Conservation (phyloP, 1,140 invertebrate genomes). For the Sesamia nonagrioides region DNA sequence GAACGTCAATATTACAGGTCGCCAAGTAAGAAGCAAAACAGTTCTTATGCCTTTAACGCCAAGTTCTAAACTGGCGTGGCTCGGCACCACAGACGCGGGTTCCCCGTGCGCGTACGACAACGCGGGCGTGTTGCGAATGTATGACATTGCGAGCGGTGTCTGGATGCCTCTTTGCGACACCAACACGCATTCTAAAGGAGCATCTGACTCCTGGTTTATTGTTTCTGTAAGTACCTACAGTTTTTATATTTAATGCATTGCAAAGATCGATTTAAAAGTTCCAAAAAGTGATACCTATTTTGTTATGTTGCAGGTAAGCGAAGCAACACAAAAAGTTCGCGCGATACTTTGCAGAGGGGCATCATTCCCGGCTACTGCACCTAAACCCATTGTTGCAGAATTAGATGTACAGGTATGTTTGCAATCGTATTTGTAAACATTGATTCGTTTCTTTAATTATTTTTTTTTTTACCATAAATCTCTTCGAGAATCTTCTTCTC, state of each 20-base stretch:
- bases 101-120: conserved; percentile 91
- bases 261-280: neutral
- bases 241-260: no score
- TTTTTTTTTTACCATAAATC: no score
- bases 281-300: neutral
- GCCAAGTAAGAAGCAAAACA: conserved; percentile 85
- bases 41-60: conserved; percentile 91
- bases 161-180: conserved; percentile 95
- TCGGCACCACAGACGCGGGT: conserved; percentile 93
- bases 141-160: conserved; percentile 88
- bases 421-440: neutral
- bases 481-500: no score
- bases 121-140: conserved; percentile 90
- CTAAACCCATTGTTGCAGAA: conserved; percentile 93
- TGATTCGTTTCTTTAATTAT: neutral
- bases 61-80: conserved; percentile 64
- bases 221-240: conserved; percentile 77
- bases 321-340: conserved; percentile 92
- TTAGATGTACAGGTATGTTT: conserved; percentile 88
- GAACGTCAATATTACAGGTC: conserved; percentile 57
- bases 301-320: conserved; percentile 90
- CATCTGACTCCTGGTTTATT: conserved; percentile 81
- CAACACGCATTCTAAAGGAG: conserved; percentile 89
- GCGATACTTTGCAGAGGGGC: conserved; percentile 96
- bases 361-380: conserved; percentile 95